Evolutionary conservation across 2,888 invertebrate species (phyloP).

Genomic region (Agapetus fuscipes): DNA sequence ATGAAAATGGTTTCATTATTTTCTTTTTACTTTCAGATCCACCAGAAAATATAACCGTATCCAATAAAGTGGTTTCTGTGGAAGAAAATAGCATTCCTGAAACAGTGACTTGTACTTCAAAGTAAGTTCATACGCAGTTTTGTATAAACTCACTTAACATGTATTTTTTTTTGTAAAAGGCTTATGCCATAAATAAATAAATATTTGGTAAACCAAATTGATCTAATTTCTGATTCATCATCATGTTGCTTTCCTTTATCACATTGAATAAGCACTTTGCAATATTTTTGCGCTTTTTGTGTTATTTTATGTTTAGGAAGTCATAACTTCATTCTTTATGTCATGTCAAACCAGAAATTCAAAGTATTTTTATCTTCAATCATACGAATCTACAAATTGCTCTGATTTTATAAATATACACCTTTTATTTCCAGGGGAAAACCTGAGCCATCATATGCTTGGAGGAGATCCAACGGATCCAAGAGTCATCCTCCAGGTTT

Average conservation of each 20-base stretch:
- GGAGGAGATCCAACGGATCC: constrained; percentile 53
- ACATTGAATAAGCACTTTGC: too few species aligned
- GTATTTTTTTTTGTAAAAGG: not conserved
- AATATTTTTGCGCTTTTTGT: too few species aligned
- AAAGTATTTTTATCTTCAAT: too few species aligned
- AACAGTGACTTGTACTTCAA: constrained; percentile 37
- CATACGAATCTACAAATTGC: too few species aligned
- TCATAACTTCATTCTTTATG: too few species aligned
- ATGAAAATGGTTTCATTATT: constrained; percentile 1
- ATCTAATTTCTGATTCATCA: too few species aligned
- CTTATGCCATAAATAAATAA: not conserved
- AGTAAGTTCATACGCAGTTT: constrained; percentile 26
- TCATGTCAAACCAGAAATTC: too few species aligned
- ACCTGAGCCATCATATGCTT: constrained; percentile 61
- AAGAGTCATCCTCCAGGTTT: constrained; percentile 17
- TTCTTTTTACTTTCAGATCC: constrained; percentile 45
- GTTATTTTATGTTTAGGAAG: too few species aligned
- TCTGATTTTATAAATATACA: too few species aligned
- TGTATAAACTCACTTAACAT: not conserved
- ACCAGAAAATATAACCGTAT: constrained; percentile 77
- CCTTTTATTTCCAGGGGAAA: constrained; percentile 45
- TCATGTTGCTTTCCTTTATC: too few species aligned
- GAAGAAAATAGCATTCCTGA: constrained; percentile 39
- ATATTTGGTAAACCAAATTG: too few species aligned
- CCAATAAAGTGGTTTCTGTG: constrained; percentile 38